Evolutionary conservation across 1,140 invertebrate genomes (phyloP).

Genomic region (Drosophila parabipectinata): DNA sequence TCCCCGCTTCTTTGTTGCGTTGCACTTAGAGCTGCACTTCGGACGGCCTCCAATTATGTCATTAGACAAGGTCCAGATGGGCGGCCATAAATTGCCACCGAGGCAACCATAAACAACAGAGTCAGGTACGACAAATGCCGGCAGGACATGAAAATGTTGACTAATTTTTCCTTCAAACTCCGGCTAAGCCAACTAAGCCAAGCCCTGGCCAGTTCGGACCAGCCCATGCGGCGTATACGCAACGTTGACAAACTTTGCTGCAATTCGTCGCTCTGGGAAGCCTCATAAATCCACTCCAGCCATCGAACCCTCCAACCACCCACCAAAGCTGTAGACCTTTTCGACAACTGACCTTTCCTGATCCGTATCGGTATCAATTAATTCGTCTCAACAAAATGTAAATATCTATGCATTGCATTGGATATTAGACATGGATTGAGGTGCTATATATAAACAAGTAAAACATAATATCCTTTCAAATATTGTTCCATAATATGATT

Average conservation of each 20-base stretch:
- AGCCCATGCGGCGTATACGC: constrained; percentile 48
- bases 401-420: too few species aligned
- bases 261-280: constrained; percentile 41
- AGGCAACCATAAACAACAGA: constrained; percentile 59
- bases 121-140: constrained; percentile 63
- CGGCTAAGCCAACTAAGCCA: constrained; percentile 2
- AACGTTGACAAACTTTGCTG: constrained; percentile 44
- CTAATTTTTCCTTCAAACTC: constrained; percentile 59
- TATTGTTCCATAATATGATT: too few species aligned
- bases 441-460: too few species aligned
- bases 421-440: too few species aligned
- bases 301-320: neutral
- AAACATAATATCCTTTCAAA: too few species aligned
- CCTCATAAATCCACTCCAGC: constrained; percentile 30
- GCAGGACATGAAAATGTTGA: constrained; percentile 67
- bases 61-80: constrained; percentile 58
- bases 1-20: constrained; percentile 34
- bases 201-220: neutral
- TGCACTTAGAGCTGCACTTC: constrained; percentile 23
- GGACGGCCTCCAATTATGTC: constrained; percentile 62
- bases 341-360: neutral
- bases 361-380: constrained; percentile 48
- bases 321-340: constrained; percentile 1
- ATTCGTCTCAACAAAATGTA: too few species aligned
- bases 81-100: constrained; percentile 57